These are phyloP conservation scores for Chrysochloris asiatica DNA, from an alignment of 2,113 vertebrate species.

Conservation along the genomic window DNA sequence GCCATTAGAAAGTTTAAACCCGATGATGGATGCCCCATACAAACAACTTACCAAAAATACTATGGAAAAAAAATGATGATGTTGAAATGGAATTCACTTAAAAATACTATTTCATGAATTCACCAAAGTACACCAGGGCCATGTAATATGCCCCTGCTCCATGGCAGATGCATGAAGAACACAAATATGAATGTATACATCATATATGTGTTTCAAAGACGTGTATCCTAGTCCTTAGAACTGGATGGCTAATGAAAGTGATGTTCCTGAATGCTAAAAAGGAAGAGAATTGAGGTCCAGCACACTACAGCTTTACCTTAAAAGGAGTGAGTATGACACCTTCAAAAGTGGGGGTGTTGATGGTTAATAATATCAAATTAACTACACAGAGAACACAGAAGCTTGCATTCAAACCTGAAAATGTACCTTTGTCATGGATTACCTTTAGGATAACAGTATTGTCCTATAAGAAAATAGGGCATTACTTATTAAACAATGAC, in stretches of 20 bases:
- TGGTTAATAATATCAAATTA: neutral
- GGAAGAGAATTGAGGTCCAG: neutral
- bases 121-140: neutral
- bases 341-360: neutral
- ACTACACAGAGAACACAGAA: neutral
- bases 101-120: neutral
- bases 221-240: neutral
- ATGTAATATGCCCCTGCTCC: neutral
- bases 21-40: neutral
- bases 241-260: neutral
- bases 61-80: neutral
- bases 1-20: neutral
- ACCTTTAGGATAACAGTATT: neutral
- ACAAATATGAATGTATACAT: neutral
- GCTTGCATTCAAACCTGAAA: neutral
- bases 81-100: neutral
- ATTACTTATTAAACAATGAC: neutral
- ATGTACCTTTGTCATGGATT: neutral
- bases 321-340: neutral
- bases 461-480: too few species aligned
- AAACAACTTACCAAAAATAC: neutral
- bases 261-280: neutral
- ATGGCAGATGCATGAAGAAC: neutral
- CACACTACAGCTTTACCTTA: neutral
- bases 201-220: neutral